Evolutionary conservation across 1,140 invertebrate genomes (phyloP), one percentile per base, ranked within the genome.

Genomic region (Dufourea novaeangliae): DNA sequence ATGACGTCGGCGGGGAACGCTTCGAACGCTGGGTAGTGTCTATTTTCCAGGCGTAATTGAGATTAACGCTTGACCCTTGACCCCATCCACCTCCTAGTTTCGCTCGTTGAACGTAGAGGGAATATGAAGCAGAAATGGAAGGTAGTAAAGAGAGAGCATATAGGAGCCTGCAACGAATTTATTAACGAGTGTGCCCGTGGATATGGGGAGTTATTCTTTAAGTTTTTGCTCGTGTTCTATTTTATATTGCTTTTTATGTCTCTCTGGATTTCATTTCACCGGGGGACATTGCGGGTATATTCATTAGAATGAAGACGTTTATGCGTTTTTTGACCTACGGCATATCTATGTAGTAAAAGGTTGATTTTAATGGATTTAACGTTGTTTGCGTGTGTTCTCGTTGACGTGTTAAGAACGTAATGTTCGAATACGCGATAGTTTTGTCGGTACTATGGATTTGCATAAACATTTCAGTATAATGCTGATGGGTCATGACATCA

Each of bases 111-210:
- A 56, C 72, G 37, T 56, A 27, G 50, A 2, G 10, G 27, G 72
- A 67, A 74, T 67, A 67, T 74, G 37, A 75, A 67, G 66, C 57
- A 66, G 63, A 75, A 74, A 68, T 68, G 64, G 52, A 68, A 68
- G 14, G 32, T 75, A 57, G 57, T 68, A 59, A 75, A 68, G 39
- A 27, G 39, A 52, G 68, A 46, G 5, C 37, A 37, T 41, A 12
- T 41, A 22, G 25, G 22, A n/a, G 44, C n/a, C 66, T 32, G 34
- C 34, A 66, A 66, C 66, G 64, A 66, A 74, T 66, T 50, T 46
- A 74, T 74, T 74, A 66, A 44, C 71, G 63, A 52, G 64, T 20
- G 61, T 20, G n/a, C n/a, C n/a, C n/a, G n/a, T n/a, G n/a, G n/a
- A n/a, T n/a, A 22, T 46, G 41, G 27, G 46, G 29, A 46, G 17